Base-by-base conservation (phyloP, 2,888 invertebrate species). In the Carpatolechia fugitivella region DNA sequence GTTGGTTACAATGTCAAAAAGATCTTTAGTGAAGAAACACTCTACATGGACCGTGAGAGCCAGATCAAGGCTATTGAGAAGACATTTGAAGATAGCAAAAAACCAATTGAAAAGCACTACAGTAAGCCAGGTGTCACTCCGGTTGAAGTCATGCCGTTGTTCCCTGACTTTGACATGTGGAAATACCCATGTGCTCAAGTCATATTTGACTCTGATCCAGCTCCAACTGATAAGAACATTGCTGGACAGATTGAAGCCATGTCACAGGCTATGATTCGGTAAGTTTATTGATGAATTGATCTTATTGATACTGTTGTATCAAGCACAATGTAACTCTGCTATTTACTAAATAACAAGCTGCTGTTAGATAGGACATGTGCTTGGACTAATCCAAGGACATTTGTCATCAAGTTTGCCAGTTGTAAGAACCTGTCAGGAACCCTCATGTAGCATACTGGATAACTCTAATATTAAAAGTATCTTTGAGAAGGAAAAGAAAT, bases 241-340 rank as follows among this genome's bases (percentile, higher is more conserved):
- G 95, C 96, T 24, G 95, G 95, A 7, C 97, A 98, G 76, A 93
- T 97, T 69, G 98, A 99, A 80, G 98, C 98, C 79, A 99, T 99
- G 98, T 98, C 98, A 29, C 98, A 99, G 83, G 99, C 99, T 70
- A 98, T 99, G 98, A 99, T 99, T 87, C 93, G 98, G 96, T 95
- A 75, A 61, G 80, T 65, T 29, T 6, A 11, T 44, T n/a, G 1
- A 38, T 36, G 48, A 31, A 52, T 33, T 33, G 3, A 24, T 24
- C 6, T 24, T 4, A 4, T 24, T 24, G 24, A 24, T 6, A 24
- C 3, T 4, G 3, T 24, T 24, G 24, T 24, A 24, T 24, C 24
- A 24, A 4, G 24, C 6, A 24, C 24, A 24, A n/a, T n/a, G n/a
- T n/a, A n/a, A n/a, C n/a, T n/a, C n/a, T n/a, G n/a, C n/a, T n/a